Conservation (phyloP, 2,113 vertebrate genomes). For the Gila orcuttii region DNA sequence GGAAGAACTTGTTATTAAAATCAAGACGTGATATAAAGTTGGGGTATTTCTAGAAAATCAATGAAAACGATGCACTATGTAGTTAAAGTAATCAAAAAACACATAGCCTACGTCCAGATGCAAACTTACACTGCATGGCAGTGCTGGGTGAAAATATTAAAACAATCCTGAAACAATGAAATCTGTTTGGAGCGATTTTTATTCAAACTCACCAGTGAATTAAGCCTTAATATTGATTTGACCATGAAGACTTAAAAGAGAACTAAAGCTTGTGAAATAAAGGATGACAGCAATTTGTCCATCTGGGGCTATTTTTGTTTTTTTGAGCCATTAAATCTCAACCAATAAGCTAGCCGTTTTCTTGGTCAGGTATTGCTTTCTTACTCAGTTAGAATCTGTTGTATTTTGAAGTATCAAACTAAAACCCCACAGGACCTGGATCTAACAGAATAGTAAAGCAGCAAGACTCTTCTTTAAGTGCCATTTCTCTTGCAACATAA, state of each 20-base stretch:
- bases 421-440: constrained; percentile 26
- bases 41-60: neutral
- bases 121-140: neutral
- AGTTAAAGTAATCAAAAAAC: neutral
- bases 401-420: constrained; percentile 32
- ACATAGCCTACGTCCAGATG: neutral
- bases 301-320: neutral
- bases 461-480: constrained; percentile 21
- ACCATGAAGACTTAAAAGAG: neutral
- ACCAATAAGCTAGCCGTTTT: neutral
- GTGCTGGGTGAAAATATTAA: neutral
- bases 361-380: constrained; percentile 5
- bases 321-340: constrained; percentile 14
- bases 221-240: constrained; percentile 5
- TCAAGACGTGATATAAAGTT: neutral
- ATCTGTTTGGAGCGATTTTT: neutral
- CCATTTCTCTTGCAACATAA: constrained; percentile 34
- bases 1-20: neutral
- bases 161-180: neutral
- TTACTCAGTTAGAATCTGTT: constrained; percentile 16
- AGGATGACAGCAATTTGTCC: constrained; percentile 11
- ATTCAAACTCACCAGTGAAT: neutral
- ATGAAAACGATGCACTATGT: neutral
- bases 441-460: constrained; percentile 30
- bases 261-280: constrained; percentile 26